Base-by-base conservation (phyloP, 2,888 invertebrate species). In the Branchipolynoe longqiensis region DNA sequence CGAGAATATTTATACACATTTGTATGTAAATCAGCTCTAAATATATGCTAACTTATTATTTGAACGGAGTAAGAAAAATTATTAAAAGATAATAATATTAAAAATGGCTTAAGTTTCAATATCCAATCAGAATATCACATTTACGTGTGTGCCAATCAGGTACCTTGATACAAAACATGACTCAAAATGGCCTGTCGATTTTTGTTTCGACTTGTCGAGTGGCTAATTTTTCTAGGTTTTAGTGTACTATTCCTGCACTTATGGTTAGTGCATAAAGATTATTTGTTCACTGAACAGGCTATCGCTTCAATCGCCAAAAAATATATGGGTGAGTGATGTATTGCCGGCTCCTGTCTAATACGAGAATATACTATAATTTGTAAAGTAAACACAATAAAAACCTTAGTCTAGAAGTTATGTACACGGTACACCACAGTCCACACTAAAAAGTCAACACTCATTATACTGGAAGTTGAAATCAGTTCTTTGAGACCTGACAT, bases 241-340 rank as follows among this genome's bases (percentile, higher is more conserved):
- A 59, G 86, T 8, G 84, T 89, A 36, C 90, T 90, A 88, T 86
- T 89, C 36, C 89, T 92, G 14, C 89, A 92, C 59, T 90, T 89
- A 78, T 92, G 92, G 92, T 82, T 92, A 12, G 84, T 87, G n/a
- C 88, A 87, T 28, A 92, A 92, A 85, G 86, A 89, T 12, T 92
- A 90, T 86, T 73, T 91, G 33, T 91, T 92, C 84, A 87, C 87
- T 48, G 90, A 90, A 36, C 87, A 90, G 84, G 88, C 86, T 38
- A 89, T 92, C n/a, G 90, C 91, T 22, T 87, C 88, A 41, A 90
- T 92, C 6, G 89, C 91, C 0, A 84, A 88, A 31, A 91, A 90
- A 88, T 88, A 92, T 89, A 88, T 89, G 36, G 91, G 92, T 92
- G 38, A 83, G 81, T 85, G 36, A 1, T 18, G 8, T 69, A 3